These are phyloP conservation scores for Lithophane leautieri DNA, from an alignment of 2,888 invertebrate species.

Conservation along the genomic window DNA sequence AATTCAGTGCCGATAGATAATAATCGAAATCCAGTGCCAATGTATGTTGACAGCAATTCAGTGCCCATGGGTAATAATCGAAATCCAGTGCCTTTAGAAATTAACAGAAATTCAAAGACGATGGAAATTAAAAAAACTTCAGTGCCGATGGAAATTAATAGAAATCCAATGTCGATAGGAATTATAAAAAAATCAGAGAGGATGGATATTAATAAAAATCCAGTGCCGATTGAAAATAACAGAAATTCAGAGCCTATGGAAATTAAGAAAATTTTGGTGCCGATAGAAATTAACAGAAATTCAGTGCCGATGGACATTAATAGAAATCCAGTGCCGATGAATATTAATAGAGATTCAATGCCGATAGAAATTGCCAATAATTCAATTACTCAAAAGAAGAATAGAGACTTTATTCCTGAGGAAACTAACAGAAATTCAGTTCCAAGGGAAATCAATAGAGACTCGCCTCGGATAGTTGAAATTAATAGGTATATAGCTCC, in stretches of 20 bases:
- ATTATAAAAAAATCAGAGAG: not conserved
- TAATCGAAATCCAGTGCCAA: not conserved
- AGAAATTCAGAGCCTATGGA: not conserved
- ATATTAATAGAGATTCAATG: not conserved
- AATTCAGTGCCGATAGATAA: too few relatives aligned
- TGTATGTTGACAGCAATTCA: not conserved
- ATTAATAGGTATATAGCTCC: not conserved
- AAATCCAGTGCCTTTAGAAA: not conserved
- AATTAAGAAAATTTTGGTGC: not conserved
- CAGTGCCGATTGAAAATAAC: fast-evolving
- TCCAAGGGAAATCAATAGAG: conserved; percentile 6
- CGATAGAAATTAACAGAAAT: not conserved
- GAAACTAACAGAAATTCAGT: conserved; percentile 4
- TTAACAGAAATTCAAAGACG: not conserved
- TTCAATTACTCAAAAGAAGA: not conserved
- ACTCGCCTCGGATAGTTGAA: not conserved
- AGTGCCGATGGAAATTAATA: not conserved
- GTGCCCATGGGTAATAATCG: not conserved
- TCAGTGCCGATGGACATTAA: not conserved
- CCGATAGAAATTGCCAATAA: not conserved
- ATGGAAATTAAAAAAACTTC: not conserved
- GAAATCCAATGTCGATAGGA: not conserved
- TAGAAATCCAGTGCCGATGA: not conserved
- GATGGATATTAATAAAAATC: not conserved
- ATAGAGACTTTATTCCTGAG: not conserved